Evolutionary conservation across 1,140 invertebrate species (phyloP), one percentile per base, ranked within the genome.

Genomic region (Zaprionus lachaisei): DNA sequence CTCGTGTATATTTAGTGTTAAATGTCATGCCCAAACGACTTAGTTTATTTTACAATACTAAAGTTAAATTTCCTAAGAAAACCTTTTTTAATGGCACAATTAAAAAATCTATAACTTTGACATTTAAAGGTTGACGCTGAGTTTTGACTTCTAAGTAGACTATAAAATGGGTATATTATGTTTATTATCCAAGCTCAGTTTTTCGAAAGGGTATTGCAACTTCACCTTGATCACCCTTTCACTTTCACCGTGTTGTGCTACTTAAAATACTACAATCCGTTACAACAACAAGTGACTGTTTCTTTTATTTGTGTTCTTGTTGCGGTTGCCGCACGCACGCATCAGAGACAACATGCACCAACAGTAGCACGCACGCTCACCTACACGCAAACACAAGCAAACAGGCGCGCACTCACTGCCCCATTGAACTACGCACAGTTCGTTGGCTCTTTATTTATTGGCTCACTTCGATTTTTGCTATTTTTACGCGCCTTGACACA

Each of bases 381-480:
- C 24, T 49, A 37, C 6, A 17, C 17, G 17, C 38, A 37, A 37
- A 63, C 51, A 41, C 17, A n/a, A 26, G 41, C 17, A 41, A n/a
- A 47, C 34, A 63, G 15, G 24, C 24, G 37, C 49, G 31, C 17
- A 66, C 67, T 62, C 66, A 56, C 44, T 71, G 41, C 41, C 41
- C n/a, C n/a, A 47, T 47, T 47, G n/a, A 69, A 31, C 20, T 65
- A 60, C 28, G 49, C 65, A 61, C 37, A 56, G 67, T 38, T 70
- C 41, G 70, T 72, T 72, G 60, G 6, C 41, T 60, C 41, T 58
- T 72, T 54, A 68, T 73, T 68, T 69, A 76, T 76, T 71, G 55
- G 54, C 55, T 76, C 49, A 68, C 66, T 74, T 83, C 73, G 37
- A 71, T 56, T 82, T 67, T 75, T 73, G 70, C 49, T 83, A 73